Evolutionary conservation across 2,797 vertebrate species (phyloP).

Genomic region (Lophotriccus pileatus): DNA sequence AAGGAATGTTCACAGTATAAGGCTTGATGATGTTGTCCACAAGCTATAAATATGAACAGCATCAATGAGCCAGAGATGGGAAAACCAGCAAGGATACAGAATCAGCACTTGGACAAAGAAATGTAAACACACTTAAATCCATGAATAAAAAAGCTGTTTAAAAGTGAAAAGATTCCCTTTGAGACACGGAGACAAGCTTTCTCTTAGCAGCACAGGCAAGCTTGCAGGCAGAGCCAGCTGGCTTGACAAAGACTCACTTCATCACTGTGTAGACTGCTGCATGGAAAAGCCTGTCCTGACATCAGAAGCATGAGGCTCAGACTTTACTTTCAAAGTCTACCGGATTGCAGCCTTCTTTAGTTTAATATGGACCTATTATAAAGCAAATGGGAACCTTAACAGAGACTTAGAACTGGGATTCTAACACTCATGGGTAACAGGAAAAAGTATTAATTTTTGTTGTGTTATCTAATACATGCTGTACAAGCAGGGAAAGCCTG

Average conservation of each 20-base stretch:
- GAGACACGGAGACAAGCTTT: neutral
- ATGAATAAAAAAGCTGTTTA: neutral
- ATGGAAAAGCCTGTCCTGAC: neutral
- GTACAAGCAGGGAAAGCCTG: neutral
- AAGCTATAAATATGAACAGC: neutral
- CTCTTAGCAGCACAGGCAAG: neutral
- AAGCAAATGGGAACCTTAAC: neutral
- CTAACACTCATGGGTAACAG: neutral
- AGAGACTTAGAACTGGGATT: neutral
- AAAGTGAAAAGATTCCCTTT: conserved; percentile 18
- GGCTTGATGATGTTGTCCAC: neutral
- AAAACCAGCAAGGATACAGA: neutral
- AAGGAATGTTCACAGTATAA: neutral
- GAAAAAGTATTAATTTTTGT: neutral
- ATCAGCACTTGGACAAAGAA: neutral
- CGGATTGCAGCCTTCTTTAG: neutral
- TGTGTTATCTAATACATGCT: neutral
- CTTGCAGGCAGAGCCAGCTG: neutral
- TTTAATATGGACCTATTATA: neutral
- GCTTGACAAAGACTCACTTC: neutral
- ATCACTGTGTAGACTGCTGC: neutral
- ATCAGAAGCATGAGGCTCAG: neutral
- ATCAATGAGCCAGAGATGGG: neutral
- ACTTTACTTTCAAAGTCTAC: neutral
- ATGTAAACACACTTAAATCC: conserved; percentile 8